Percentiles rank a stretch among this genome's conserved stretches.
These are phyloP conservation scores for Rousettus leschenaultii DNA, from an alignment of 2,113 vertebrate species.

Conservation along the genomic window DNA sequence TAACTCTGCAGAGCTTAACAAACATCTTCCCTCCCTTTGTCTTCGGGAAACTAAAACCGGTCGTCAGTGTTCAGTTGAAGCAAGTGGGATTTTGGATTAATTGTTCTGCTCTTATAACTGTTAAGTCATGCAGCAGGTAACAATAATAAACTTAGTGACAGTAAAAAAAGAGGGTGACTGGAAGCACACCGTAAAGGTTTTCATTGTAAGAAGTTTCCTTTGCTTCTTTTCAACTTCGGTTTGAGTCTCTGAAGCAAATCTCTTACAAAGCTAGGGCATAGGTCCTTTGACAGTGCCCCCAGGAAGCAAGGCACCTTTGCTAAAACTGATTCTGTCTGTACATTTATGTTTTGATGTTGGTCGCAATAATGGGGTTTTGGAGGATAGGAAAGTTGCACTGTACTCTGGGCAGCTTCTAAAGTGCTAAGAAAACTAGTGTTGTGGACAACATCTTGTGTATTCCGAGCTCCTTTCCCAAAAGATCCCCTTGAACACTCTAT, in stretches of 20 bases:
- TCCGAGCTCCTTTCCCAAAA: neutral
- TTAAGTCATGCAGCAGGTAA: slow-evolving; percentile 61
- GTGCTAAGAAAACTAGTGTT: neutral
- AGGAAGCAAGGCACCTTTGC: slow-evolving; percentile 15
- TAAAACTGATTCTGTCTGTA: neutral
- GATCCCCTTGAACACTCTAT: neutral
- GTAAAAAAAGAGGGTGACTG: slow-evolving; percentile 66
- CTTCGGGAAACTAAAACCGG: slow-evolving; percentile 72
- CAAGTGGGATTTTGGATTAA: slow-evolving; percentile 78
- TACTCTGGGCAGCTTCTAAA: neutral
- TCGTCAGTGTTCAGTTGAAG: slow-evolving; percentile 77
- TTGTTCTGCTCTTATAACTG: slow-evolving; percentile 70
- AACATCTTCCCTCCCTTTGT: slow-evolving; percentile 64
- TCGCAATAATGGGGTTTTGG: too few species aligned
- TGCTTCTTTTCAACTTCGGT: slow-evolving; percentile 48
- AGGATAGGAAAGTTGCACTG: neutral
- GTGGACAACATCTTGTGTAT: neutral
- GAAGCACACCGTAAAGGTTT: slow-evolving; percentile 44
- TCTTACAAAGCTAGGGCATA: slow-evolving; percentile 54
- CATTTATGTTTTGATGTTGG: neutral
- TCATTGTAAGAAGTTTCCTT: slow-evolving; percentile 58
- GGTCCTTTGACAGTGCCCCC: slow-evolving; percentile 36
- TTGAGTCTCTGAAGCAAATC: slow-evolving; percentile 48
- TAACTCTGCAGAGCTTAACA: slow-evolving; percentile 70
- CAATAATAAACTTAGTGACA: slow-evolving; percentile 65